phyloP scores from a whole-genome alignment of 2,888 invertebrate species.

The Malthinus seriepunctatus region DNA sequence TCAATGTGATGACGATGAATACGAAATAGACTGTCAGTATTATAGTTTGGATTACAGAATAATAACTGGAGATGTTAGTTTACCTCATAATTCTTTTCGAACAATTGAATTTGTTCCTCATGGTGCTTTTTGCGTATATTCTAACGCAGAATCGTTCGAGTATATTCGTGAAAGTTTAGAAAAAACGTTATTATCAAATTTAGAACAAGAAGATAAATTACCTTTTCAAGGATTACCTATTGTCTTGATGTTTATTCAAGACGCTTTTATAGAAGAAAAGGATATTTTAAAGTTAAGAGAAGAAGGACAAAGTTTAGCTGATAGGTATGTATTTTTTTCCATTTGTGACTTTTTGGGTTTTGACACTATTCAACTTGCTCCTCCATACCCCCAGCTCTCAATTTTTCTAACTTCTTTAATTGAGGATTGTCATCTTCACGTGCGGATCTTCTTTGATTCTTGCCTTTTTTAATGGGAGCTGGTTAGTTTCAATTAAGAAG shows the following conservation, averaged over 20 bases:
- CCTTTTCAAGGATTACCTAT: conserved; percentile 87
- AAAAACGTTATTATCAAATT: conserved; percentile 85
- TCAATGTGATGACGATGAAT: conserved; percentile 87
- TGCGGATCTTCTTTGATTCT: too few relatives aligned
- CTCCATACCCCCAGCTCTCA: too few relatives aligned
- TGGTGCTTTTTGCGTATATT: conserved; percentile 89
- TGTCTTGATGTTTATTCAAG: conserved; percentile 88
- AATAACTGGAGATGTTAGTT: conserved; percentile 82
- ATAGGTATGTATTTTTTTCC: conserved; percentile 63
- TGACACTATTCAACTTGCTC: too few relatives aligned
- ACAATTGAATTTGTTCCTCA: conserved; percentile 88
- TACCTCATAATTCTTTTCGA: conserved; percentile 79
- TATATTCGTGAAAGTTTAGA: conserved; percentile 90
- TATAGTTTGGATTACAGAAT: conserved; percentile 85
- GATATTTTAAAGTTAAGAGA: conserved; percentile 84
- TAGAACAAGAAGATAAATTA: conserved; percentile 86
- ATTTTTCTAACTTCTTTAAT: too few relatives aligned
- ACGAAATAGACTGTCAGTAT: conserved; percentile 75
- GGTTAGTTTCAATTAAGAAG: too few relatives aligned
- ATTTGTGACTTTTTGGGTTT: background rate
- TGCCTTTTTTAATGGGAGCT: too few relatives aligned
- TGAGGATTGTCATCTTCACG: too few relatives aligned
- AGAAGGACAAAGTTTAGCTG: conserved; percentile 88
- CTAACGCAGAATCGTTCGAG: conserved; percentile 89
- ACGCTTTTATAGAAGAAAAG: conserved; percentile 79